Evolutionary conservation across 2,888 invertebrate genomes (phyloP), one percentile per base, ranked within the genome.

Genomic region (Meganola albula): DNA sequence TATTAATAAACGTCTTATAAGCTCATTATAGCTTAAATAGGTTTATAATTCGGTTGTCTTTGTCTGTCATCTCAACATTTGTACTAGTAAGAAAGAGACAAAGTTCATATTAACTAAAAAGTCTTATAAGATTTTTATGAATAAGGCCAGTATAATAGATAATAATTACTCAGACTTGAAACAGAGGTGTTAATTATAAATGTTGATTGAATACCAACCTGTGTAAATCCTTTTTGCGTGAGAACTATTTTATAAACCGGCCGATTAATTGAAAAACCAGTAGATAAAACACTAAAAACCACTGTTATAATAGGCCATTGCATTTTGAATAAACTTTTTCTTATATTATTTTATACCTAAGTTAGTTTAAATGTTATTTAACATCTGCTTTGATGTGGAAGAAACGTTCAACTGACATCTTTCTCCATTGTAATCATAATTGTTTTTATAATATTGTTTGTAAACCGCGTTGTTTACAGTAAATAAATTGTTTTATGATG

Each of bases 211-310:
- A 4, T 30, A 33, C 44, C 28, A 36, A 91, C 91, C 89, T 92
- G 91, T 27, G 91, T 89, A 54, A 89, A 92, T 53, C 91, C 91
- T 57, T 87, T 88, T 63, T 92, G 92, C 1, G 90, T 89, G n/a
- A 92, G 68, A 8, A 85, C 72, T 11, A 89, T 86, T 73, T 90
- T 90, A 51, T 90, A 89, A 38, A 90, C 84, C 0, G 78, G 73
- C 8, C 76, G 61, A 38, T 80, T 82, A 8, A 80, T 76, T 4
- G 72, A 60, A 20, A 44, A 24, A 5, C 59, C 45, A 1, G 45
- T 37, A 3, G 52, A 35, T 4, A 57, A 23, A 3, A 65, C 33
- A 44, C 58, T 45, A 10, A 69, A 39, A 2, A 70, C 25, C 12
- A 57, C 46, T 10, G 63, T 29, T 12, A 60, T 31, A 23, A 39